These are phyloP conservation scores for Poeciliopsis paucimaculata DNA, from an alignment of 2,797 vertebrate species.

Conservation along the genomic window DNA sequence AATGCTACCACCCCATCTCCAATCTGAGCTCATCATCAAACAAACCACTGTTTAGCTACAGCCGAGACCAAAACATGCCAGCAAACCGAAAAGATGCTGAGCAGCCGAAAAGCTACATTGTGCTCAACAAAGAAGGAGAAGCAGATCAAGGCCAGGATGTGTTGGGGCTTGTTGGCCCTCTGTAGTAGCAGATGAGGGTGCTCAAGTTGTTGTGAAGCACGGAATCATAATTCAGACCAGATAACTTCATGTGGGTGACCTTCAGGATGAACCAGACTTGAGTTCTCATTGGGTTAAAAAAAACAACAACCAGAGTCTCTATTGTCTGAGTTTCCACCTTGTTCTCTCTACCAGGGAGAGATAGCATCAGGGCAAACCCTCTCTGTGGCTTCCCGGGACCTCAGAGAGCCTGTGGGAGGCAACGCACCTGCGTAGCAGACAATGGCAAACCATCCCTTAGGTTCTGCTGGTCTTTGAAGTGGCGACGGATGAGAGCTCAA, in stretches of 20 bases:
- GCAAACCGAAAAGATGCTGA: conserved; percentile 55
- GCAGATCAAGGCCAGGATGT: conserved; percentile 66
- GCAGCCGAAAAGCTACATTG: conserved; percentile 77
- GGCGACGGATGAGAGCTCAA: conserved; percentile 67
- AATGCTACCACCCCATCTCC: conserved; percentile 31
- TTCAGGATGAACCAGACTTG: background rate
- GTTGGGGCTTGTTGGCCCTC: conserved; percentile 69
- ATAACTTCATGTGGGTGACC: conserved; percentile 59
- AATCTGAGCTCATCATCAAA: conserved; percentile 53
- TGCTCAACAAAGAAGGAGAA: conserved; percentile 65
- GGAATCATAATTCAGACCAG: conserved; percentile 59
- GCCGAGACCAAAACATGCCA: conserved; percentile 67
- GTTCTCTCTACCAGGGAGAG: conserved; percentile 63
- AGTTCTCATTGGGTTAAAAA: background rate
- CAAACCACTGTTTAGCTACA: conserved; percentile 69
- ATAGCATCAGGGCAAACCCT: conserved; percentile 74
- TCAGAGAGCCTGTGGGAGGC: conserved; percentile 55
- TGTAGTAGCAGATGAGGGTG: conserved; percentile 54
- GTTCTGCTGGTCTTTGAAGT: conserved; percentile 78
- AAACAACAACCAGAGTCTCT: conserved; percentile 31
- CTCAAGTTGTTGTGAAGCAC: conserved; percentile 57
- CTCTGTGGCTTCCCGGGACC: conserved; percentile 52
- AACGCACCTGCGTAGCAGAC: conserved; percentile 80
- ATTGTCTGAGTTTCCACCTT: conserved; percentile 58
- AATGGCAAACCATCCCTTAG: conserved; percentile 66